phyloP scores from a whole-genome alignment of 1,140 invertebrate genomes.

The Drosophila pallidifrons region DNA sequence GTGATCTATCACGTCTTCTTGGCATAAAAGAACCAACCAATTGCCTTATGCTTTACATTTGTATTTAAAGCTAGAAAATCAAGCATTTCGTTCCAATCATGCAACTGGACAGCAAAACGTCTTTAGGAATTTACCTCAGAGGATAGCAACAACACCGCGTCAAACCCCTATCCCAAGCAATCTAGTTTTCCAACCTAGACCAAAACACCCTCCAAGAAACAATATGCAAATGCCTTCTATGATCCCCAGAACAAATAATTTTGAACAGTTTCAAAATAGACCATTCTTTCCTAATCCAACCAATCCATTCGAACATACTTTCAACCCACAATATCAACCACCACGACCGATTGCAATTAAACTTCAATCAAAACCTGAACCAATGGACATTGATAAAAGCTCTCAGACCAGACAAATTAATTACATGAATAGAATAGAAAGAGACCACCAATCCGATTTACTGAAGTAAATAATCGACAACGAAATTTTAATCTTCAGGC shows the following conservation, averaged over 20 bases:
- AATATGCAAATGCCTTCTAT: too few species aligned
- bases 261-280: too few species aligned
- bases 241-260: too few species aligned
- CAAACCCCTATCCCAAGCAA: too few species aligned
- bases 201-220: too few species aligned
- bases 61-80: conserved; percentile 44
- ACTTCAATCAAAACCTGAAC: neutral
- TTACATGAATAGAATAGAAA: conserved; percentile 1
- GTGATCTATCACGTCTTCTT: neutral
- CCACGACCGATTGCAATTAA: neutral
- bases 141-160: too few species aligned
- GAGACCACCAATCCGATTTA: neutral
- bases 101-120: neutral
- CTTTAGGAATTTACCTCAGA: neutral
- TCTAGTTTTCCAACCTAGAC: neutral
- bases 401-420: conserved; percentile 1
- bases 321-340: too few species aligned
- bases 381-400: conserved; percentile 3
- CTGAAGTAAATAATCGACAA: conserved; percentile 32
- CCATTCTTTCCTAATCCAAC: too few species aligned
- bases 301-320: too few species aligned
- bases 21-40: conserved; percentile 6
- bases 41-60: conserved; percentile 42
- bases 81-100: conserved; percentile 11
- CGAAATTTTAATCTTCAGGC: conserved; percentile 8